Evolutionary conservation across 2,888 invertebrate species (phyloP).

Genomic region (Clusia tigrina): DNA sequence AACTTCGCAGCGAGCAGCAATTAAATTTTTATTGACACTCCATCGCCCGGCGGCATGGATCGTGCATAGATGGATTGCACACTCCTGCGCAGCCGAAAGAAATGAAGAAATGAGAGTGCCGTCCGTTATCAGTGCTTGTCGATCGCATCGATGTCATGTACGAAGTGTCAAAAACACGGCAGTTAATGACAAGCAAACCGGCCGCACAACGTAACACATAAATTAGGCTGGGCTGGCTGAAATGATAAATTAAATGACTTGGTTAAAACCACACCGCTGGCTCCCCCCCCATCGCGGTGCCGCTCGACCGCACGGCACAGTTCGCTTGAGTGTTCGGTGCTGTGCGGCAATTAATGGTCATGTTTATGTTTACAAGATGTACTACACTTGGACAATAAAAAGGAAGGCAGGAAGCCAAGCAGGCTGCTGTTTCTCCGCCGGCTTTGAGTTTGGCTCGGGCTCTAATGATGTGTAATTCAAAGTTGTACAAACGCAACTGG

Average conservation of each 20-base stretch:
- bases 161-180: constrained; percentile 30
- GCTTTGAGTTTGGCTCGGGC: too few relatives aligned
- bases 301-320: constrained; percentile 7
- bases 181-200: too few relatives aligned
- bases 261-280: constrained; percentile 34
- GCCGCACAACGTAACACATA: constrained; percentile 3
- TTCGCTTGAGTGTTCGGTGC: background rate
- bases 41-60: background rate
- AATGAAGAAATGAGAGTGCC: background rate
- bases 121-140: constrained; percentile 9
- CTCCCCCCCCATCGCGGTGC: background rate
- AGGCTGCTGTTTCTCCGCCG: constrained; percentile 10
- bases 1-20: constrained; percentile 20
- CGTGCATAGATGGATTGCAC: background rate
- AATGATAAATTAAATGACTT: constrained; percentile 26
- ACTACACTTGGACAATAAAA: constrained; percentile 47
- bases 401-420: constrained; percentile 39
- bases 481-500: too few relatives aligned
- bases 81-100: too few relatives aligned
- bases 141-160: constrained; percentile 4
- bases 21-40: constrained; percentile 25
- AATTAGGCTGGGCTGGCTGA: constrained; percentile 17
- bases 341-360: constrained; percentile 41
- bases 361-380: constrained; percentile 52
- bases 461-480: too few relatives aligned